Evolutionary conservation across 92 coral and sea anemone genomes (phyloP).

Genomic region (Scolanthus callimorphus): DNA sequence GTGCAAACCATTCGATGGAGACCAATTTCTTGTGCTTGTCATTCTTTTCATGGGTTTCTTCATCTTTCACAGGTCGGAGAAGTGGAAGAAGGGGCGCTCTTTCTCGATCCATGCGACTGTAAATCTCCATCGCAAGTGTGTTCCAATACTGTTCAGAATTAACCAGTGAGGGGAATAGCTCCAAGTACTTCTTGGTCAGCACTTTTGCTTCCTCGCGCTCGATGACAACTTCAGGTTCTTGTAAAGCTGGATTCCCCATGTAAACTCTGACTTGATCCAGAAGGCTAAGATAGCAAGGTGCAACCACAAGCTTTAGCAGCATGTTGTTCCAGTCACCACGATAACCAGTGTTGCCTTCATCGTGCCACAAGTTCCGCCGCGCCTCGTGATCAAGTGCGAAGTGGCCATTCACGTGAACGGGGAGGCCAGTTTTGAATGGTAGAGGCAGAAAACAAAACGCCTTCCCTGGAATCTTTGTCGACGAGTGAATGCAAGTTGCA

Average conservation of each 20-base stretch:
- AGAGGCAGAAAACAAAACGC: constrained; percentile 93
- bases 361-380: constrained; percentile 41
- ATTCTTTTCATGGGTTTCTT: background rate
- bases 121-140: constrained; percentile 51
- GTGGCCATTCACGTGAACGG: too few species aligned
- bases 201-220: background rate
- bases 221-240: constrained; percentile 2
- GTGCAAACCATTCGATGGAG: constrained; percentile 52
- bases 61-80: constrained; percentile 4
- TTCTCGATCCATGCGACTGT: constrained; percentile 34
- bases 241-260: constrained; percentile 9
- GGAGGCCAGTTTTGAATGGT: constrained; percentile 57
- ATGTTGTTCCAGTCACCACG: constrained; percentile 59
- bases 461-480: constrained; percentile 3
- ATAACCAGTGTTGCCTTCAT: constrained; percentile 3
- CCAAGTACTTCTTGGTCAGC: constrained; percentile 28
- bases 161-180: constrained; percentile 48
- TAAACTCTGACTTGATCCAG: constrained; percentile 26
- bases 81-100: constrained; percentile 52
- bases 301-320: constrained; percentile 40
- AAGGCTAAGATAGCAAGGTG: constrained; percentile 57
- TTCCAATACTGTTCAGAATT: constrained; percentile 41
- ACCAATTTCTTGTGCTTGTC: background rate
- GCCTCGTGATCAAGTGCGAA: too few species aligned
- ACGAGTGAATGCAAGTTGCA: constrained; percentile 42